A percentile compares a stretch with the other conserved stretches of the same genome.
phyloP scores from a whole-genome alignment of 2,113 vertebrate species.

The Hippopotamus amphibius region DNA sequence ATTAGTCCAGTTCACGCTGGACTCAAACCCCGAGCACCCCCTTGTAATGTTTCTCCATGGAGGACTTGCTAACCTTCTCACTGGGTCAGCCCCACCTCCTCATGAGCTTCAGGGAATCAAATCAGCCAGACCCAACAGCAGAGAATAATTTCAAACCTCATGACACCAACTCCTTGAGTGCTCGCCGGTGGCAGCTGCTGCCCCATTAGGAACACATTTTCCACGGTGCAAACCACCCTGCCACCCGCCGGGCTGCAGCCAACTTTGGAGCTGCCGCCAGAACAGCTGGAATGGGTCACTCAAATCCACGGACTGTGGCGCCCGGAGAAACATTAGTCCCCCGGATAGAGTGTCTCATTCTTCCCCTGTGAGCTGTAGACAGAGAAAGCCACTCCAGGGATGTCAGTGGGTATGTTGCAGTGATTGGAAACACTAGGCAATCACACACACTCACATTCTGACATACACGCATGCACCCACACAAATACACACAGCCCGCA shows the following conservation, averaged over 20 bases:
- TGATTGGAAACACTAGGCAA: accelerated
- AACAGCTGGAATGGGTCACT: constrained; percentile 77
- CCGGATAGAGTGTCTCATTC: constrained; percentile 67
- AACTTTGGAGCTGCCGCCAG: not conserved
- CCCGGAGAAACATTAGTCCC: constrained; percentile 57
- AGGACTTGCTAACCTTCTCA: not conserved
- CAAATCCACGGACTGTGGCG: constrained; percentile 8
- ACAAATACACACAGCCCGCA: not conserved
- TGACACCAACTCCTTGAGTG: constrained; percentile 39
- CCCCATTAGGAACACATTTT: constrained; percentile 74
- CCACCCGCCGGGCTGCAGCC: constrained; percentile 52
- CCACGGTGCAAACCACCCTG: constrained; percentile 69
- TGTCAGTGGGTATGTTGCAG: accelerated
- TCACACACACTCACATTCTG: not conserved
- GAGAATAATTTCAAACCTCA: constrained; percentile 48
- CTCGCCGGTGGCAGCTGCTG: constrained; percentile 60
- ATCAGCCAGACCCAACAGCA: constrained; percentile 10
- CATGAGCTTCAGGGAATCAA: not conserved
- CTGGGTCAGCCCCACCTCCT: not conserved
- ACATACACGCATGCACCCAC: not conserved
- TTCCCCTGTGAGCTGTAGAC: not conserved
- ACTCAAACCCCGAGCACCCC: accelerated
- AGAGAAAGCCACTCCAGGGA: not conserved
- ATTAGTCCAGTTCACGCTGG: not conserved
- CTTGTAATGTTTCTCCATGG: not conserved